Evolutionary conservation across 2,888 invertebrate genomes (phyloP).

Genomic region (Oscheius sp.): DNA sequence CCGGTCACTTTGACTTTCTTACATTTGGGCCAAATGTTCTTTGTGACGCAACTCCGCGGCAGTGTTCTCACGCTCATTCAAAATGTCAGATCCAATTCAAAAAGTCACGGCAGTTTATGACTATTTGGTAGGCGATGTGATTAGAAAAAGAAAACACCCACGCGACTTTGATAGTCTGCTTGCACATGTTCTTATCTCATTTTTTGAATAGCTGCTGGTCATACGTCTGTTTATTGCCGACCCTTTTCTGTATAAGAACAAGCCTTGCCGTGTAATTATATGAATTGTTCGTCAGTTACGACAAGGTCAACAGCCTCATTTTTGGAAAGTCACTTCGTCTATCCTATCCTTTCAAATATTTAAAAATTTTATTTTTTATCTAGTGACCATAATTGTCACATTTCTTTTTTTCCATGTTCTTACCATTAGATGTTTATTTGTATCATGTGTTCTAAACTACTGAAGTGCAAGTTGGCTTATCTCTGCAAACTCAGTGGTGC

Average conservation of each 20-base stretch:
- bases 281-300: too few species aligned
- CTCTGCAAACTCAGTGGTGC: not conserved
- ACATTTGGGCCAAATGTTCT: not conserved
- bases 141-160: not conserved
- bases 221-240: not conserved
- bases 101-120: not conserved
- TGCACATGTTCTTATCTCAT: conserved; percentile 2
- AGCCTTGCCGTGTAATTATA: too few species aligned
- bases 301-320: too few species aligned
- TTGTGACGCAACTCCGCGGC: conserved; percentile 12
- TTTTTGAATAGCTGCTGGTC: conserved; percentile 17
- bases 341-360: too few species aligned
- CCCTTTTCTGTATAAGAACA: too few species aligned
- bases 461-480: conserved; percentile 14
- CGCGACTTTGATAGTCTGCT: not conserved
- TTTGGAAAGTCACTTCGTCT: too few species aligned
- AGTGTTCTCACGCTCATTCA: conserved; percentile 6
- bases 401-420: too few species aligned
- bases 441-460: not conserved
- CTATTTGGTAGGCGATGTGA: not conserved
- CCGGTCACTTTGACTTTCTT: too few species aligned
- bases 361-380: too few species aligned
- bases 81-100: too few species aligned
- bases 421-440: not conserved
- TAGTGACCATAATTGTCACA: too few species aligned